phyloP scores from a whole-genome alignment of 2,113 vertebrate species.

The Cebus imitator region DNA sequence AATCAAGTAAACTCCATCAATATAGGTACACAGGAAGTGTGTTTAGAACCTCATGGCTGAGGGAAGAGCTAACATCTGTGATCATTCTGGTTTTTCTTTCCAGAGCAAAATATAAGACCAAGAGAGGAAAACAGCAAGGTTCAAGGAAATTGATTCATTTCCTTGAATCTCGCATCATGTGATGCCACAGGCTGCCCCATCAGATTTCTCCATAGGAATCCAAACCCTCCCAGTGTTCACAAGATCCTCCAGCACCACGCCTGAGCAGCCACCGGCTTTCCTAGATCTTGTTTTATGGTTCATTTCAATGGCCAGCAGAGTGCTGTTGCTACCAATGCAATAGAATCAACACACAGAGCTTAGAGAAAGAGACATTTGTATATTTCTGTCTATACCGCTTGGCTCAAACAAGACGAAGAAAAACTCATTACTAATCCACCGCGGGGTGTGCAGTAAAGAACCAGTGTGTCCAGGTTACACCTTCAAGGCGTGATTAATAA shows the following conservation, averaged over 20 bases:
- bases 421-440: background rate
- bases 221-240: rapidly evolving
- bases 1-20: rapidly evolving
- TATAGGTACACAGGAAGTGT: rapidly evolving
- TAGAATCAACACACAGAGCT: background rate
- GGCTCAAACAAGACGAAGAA: background rate
- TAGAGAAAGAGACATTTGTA: rapidly evolving
- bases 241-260: rapidly evolving
- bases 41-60: rapidly evolving
- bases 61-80: rapidly evolving
- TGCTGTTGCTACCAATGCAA: rapidly evolving
- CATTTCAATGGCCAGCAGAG: background rate
- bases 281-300: background rate
- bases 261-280: rapidly evolving
- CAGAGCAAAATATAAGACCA: background rate
- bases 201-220: background rate
- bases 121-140: background rate
- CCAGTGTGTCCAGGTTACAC: rapidly evolving
- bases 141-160: background rate
- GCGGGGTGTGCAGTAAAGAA: background rate
- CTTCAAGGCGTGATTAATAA: background rate
- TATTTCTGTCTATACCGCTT: background rate
- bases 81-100: background rate
- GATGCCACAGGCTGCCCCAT: background rate
- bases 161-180: rapidly evolving